Conservation (phyloP, 64 coral and sea anemone genomes). For the Hydrozoanthus tunicans region DNA sequence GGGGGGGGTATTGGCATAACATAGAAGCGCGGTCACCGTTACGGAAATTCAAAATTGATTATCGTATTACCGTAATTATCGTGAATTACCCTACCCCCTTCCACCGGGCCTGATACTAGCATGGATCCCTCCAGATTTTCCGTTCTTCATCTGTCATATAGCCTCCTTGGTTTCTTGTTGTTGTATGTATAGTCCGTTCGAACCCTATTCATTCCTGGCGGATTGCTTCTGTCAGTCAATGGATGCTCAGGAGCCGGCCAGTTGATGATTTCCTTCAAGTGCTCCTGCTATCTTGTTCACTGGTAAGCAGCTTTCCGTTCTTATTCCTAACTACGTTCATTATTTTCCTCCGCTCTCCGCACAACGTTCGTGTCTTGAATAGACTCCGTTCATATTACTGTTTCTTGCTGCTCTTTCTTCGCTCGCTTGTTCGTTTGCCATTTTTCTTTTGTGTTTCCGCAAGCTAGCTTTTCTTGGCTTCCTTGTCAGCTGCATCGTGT, state of each 20-base stretch:
- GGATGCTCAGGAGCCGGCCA: neutral
- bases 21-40: too few species aligned
- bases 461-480: neutral
- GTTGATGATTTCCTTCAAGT: neutral
- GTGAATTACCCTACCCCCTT: neutral
- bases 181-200: neutral
- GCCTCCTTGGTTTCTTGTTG: neutral
- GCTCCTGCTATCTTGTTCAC: neutral
- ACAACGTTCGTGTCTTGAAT: neutral
- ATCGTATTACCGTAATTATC: too few species aligned
- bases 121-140: neutral
- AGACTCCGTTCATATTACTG: neutral
- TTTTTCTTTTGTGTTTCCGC: neutral
- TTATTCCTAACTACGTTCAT: neutral
- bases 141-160: neutral
- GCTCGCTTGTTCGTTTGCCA: neutral
- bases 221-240: neutral
- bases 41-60: too few species aligned
- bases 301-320: neutral
- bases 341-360: neutral
- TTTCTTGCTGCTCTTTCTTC: slow-evolving; percentile 14
- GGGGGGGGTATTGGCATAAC: too few species aligned
- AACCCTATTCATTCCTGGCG: neutral
- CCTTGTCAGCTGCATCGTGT: neutral
- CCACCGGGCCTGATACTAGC: neutral